A percentile compares a stretch with the other conserved stretches of the same genome.
These are phyloP conservation scores for Habropoda laboriosa DNA, from an alignment of 1,140 invertebrate genomes.

Conservation along the genomic window DNA sequence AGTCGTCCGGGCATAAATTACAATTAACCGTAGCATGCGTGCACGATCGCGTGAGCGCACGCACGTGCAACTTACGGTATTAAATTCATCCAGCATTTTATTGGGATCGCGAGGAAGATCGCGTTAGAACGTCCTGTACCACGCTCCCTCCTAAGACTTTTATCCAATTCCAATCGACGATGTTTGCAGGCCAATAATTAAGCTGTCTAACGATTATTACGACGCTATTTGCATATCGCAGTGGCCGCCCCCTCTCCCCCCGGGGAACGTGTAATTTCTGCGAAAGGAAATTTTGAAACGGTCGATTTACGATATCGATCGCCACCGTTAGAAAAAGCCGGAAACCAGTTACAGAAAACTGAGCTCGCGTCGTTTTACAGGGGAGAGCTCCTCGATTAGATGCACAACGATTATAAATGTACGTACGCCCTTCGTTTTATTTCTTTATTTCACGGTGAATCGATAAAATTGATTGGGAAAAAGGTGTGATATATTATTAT, in stretches of 20 bases:
- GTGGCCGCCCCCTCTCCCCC: not conserved
- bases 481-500: not conserved
- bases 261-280: conserved; percentile 8
- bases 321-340: not conserved
- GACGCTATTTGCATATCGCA: conserved; percentile 21
- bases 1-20: conserved; percentile 67
- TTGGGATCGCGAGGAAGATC: conserved; percentile 23
- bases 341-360: not conserved
- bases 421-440: not conserved
- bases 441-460: not conserved
- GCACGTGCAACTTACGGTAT: conserved; percentile 57
- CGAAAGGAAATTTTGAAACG: not conserved
- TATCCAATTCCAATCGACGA: conserved; percentile 7
- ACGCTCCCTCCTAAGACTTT: not conserved
- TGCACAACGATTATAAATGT: not conserved
- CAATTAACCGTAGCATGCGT: conserved; percentile 67
- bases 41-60: conserved; percentile 49
- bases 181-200: conserved; percentile 33
- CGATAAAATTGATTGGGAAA: not conserved
- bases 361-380: not conserved
- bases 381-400: too few relatives aligned
- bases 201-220: conserved; percentile 43
- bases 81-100: conserved; percentile 57
- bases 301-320: conserved; percentile 9
- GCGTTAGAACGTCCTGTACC: conserved; percentile 3